Base-by-base conservation (phyloP, 2,888 invertebrate genomes). In the Yponomeuta sedellus region DNA sequence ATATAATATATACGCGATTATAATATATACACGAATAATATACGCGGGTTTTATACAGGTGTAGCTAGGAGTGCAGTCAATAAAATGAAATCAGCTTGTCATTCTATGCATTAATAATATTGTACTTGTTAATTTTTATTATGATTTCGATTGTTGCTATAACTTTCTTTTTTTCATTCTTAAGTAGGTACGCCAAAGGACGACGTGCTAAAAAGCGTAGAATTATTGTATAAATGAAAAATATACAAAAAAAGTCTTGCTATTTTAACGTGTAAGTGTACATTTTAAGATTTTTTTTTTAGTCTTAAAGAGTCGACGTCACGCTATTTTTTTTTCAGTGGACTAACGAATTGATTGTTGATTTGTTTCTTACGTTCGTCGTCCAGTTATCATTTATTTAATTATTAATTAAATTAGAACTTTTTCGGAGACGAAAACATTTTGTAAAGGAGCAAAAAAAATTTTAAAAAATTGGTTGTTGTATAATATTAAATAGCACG, bases 41-140 rank as follows among this genome's bases (percentile, higher is more conserved):
- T n/a, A n/a, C n/a, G n/a, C n/a, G n/a, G 44, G 34, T 34, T 52
- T 16, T 52, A 16, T 52, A 12, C 44, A 58, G 20, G 58, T 10
- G 12, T 3, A 58, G 58, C 20, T 58, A 22, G 20, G 11, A 20
- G 20, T 58, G 4, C 58, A 58, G 20, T 58, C 1, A 58, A 58
- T 11, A 58, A 4, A 58, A 20, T 10, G 25, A 40, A 39, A 64
- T 16, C 28, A n/a, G 44, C 10, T 52, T 56, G 20, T 22, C 64
- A 16, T 44, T 25, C 34, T 34, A 59, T 34, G 59, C 65, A 58
- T 52, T 65, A 39, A 75, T 34, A 73, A 74, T 76, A n/a, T n/a
- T n/a, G n/a, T n/a, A 77, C 76, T 85, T 84, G 83, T 87, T 88
- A 89, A 86, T 86, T 88, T 86, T 82, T 83, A 83, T 85, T 83